Conservation (phyloP, 2,113 vertebrate species). For the Carassius gibelio region DNA sequence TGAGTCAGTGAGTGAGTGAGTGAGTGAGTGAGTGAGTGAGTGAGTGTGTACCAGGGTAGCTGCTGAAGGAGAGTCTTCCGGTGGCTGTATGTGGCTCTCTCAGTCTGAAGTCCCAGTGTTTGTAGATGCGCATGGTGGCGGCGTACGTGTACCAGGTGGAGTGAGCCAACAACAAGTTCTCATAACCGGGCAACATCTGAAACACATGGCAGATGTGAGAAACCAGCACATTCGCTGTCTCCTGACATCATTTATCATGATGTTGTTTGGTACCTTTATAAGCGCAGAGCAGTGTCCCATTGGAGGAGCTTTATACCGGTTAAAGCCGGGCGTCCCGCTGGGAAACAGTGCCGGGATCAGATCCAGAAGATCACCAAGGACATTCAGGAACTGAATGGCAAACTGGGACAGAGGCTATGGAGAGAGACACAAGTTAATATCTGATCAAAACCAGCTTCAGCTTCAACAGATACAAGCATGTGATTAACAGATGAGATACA, state of each 20-base stretch:
- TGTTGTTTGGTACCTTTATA: slow-evolving; percentile 81
- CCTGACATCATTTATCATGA: not conserved
- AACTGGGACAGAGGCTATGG: slow-evolving; percentile 82
- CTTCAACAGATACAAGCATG: not conserved
- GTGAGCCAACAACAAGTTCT: slow-evolving; percentile 90
- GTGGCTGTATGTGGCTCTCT: slow-evolving; percentile 77
- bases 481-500: not conserved
- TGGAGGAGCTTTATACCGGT: slow-evolving; percentile 70
- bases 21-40: too few relatives aligned
- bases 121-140: slow-evolving; percentile 89
- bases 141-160: slow-evolving; percentile 94
- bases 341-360: slow-evolving; percentile 83
- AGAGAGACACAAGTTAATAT: slow-evolving; percentile 37
- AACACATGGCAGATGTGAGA: not conserved
- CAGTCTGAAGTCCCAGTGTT: slow-evolving; percentile 89
- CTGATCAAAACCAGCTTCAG: not conserved
- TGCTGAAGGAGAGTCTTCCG: slow-evolving; percentile 87
- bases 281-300: slow-evolving; percentile 94
- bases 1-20: too few relatives aligned
- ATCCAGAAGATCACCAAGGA: slow-evolving; percentile 86
- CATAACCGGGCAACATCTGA: slow-evolving; percentile 90
- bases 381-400: slow-evolving; percentile 84
- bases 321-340: slow-evolving; percentile 23
- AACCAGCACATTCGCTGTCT: not conserved
- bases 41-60: slow-evolving; percentile 83